Evolutionary conservation across 2,113 vertebrate species (phyloP).

Genomic region (Ornithorhynchus anatinus): DNA sequence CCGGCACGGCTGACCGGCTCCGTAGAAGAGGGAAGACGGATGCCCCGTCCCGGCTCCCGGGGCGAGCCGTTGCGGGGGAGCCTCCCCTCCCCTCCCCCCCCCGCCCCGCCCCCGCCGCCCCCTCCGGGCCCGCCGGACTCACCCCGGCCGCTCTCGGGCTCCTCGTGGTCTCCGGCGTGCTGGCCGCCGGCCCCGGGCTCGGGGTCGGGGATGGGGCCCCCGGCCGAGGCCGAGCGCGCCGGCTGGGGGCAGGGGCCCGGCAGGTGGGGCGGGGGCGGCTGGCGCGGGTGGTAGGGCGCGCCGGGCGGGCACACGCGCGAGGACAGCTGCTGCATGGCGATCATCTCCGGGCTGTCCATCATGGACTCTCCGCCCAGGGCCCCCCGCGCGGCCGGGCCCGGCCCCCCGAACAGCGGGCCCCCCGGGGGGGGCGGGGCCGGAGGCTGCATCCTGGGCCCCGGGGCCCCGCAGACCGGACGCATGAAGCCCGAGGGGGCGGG

Average conservation of each 20-base stretch:
- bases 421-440: neutral
- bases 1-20: too few relatives aligned
- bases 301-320: constrained; percentile 87
- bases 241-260: constrained; percentile 74
- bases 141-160: constrained; percentile 65
- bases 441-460: constrained; percentile 57
- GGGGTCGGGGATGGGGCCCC: constrained; percentile 54
- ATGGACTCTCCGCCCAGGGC: constrained; percentile 86
- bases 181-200: constrained; percentile 38
- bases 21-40: too few relatives aligned
- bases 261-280: constrained; percentile 63
- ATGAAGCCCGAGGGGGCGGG: constrained; percentile 75
- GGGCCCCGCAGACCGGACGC: constrained; percentile 71
- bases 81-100: too few relatives aligned
- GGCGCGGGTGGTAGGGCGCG: constrained; percentile 73
- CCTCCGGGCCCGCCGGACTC: too few relatives aligned
- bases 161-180: constrained; percentile 43
- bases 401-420: constrained; percentile 59
- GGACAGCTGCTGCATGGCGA: constrained; percentile 95
- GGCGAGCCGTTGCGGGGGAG: too few relatives aligned
- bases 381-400: constrained; percentile 74
- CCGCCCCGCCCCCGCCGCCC: too few relatives aligned
- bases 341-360: constrained; percentile 98
- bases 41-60: too few relatives aligned
- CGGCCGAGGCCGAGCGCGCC: constrained; percentile 63